Evolutionary conservation across 2,888 invertebrate genomes (phyloP).

Genomic region (Artemia sinica): DNA sequence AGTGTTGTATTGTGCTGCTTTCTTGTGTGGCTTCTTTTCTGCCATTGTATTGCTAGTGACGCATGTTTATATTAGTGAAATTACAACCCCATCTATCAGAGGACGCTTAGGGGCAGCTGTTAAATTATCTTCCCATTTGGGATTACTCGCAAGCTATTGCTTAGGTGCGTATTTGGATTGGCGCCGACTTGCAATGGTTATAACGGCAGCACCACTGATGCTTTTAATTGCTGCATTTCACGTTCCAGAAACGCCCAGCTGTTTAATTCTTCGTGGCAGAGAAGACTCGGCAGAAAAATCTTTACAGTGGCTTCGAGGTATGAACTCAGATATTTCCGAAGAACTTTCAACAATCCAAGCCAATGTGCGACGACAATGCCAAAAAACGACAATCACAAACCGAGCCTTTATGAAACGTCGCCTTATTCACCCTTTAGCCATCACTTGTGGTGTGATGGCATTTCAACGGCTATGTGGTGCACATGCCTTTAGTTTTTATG

Average conservation of each 20-base stretch:
- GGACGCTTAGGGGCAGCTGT: conserved; percentile 70
- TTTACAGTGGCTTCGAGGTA: conserved; percentile 63
- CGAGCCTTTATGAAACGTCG: conserved; percentile 27
- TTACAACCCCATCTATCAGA: conserved; percentile 65
- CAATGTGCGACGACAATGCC: conserved; percentile 38
- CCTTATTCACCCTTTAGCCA: conserved; percentile 51
- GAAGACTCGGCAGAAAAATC: conserved; percentile 54
- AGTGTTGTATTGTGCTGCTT: conserved; percentile 64
- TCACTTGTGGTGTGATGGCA: conserved; percentile 71
- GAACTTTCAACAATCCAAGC: conserved; percentile 53
- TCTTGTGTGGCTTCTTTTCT: conserved; percentile 63
- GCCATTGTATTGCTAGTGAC: conserved; percentile 57
- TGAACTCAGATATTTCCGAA: conserved; percentile 53
- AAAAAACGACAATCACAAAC: conserved; percentile 27
- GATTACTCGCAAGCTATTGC: conserved; percentile 63
- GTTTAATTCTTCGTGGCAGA: conserved; percentile 53
- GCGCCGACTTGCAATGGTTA: conserved; percentile 63
- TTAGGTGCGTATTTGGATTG: conserved; percentile 67
- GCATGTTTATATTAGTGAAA: conserved; percentile 79
- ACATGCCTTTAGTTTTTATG: conserved; percentile 66
- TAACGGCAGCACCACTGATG: conserved; percentile 56
- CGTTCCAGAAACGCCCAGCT: conserved; percentile 77
- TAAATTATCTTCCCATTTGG: conserved; percentile 67
- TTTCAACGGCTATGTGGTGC: conserved; percentile 65
- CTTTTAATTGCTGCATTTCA: conserved; percentile 52